Evolutionary conservation across 2,797 vertebrate species (phyloP).

Genomic region (Ctenopoma multispine): DNA sequence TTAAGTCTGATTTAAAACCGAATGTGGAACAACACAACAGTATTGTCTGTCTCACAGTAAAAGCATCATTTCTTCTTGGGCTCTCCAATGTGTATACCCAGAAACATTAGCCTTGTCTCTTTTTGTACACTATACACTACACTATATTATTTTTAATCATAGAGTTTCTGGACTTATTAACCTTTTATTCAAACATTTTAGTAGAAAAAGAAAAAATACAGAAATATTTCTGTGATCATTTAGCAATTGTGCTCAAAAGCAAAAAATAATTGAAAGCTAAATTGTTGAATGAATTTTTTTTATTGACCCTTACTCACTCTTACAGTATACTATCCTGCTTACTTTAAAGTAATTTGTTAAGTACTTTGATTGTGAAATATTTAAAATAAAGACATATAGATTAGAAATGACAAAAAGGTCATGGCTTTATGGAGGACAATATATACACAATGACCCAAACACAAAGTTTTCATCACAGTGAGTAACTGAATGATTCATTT

Average conservation of each 20-base stretch:
- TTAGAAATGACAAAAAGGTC: neutral
- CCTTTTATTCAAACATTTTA: neutral
- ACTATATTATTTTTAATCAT: neutral
- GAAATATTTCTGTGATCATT: neutral
- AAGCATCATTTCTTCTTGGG: neutral
- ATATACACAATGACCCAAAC: neutral
- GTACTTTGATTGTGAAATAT: neutral
- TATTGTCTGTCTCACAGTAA: neutral
- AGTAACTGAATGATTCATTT: conserved; percentile 39
- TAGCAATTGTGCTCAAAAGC: neutral
- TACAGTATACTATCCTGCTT: neutral
- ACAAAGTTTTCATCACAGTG: neutral
- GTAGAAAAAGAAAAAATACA: neutral
- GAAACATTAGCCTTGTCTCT: neutral
- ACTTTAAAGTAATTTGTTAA: neutral
- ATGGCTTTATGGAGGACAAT: no score
- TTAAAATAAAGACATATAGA: neutral
- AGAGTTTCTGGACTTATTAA: neutral
- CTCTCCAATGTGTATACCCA: neutral
- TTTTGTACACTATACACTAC: no score
- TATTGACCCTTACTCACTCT: neutral
- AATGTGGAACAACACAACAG: neutral
- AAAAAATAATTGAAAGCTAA: neutral
- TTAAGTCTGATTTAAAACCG: neutral
- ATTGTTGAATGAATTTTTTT: neutral